Conservation (phyloP, 2,888 invertebrate species). For the Dascillus cervinus region DNA sequence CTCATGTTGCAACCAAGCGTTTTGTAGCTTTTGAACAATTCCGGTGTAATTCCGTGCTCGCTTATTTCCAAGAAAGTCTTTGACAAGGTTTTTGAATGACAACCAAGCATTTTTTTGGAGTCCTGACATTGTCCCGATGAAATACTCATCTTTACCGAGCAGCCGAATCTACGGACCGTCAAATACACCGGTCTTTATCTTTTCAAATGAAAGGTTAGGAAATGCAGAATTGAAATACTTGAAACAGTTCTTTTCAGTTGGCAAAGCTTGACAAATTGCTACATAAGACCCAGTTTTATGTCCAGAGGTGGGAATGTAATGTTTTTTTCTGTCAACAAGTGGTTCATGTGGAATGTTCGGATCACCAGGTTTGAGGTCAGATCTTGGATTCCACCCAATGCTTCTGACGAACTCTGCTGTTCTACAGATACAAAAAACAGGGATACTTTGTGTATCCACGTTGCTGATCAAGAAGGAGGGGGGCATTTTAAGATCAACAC, state of each 20-base stretch:
- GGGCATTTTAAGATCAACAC: too few species aligned
- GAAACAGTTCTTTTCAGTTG: neutral
- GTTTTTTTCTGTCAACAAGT: neutral
- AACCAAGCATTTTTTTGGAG: conserved; percentile 2
- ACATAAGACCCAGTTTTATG: too few species aligned
- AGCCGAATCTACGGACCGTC: conserved; percentile 9
- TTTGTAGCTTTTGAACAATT: too few species aligned
- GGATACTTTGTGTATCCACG: too few species aligned
- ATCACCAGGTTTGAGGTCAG: conserved; percentile 1
- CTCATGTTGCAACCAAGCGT: too few species aligned
- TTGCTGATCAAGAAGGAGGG: too few species aligned
- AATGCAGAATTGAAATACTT: conserved; percentile 6
- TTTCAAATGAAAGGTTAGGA: conserved; percentile 8
- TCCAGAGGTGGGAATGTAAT: conserved; percentile 1
- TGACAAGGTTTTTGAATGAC: conserved; percentile 1
- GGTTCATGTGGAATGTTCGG: conserved; percentile 1
- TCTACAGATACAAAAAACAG: too few species aligned
- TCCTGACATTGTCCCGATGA: conserved; percentile 3
- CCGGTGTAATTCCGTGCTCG: conserved; percentile 1
- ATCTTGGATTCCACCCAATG: too few species aligned
- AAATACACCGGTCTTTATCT: conserved; percentile 11
- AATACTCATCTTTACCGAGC: conserved; percentile 5
- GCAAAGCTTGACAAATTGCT: neutral
- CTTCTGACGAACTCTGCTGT: too few species aligned
- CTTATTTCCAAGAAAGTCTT: conserved; percentile 1